Evolutionary conservation across 1,140 invertebrate species (phyloP), one percentile per base, ranked within the genome.

Genomic region (Nephotettix cincticeps): DNA sequence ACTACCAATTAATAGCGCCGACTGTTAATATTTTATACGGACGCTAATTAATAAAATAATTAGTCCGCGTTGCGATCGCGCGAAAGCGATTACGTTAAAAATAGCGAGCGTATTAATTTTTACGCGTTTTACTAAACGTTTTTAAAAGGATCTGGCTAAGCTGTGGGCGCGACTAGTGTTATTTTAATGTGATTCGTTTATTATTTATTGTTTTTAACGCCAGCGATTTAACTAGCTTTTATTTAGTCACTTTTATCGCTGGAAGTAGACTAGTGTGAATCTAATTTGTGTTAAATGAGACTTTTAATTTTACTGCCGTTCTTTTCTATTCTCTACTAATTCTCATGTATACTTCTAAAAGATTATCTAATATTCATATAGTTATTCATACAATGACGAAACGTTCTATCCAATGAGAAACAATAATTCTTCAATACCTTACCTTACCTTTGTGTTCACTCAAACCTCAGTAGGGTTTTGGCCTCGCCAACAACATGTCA

Each of bases 11-110:
- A 61, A 61, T 61, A 61, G 56, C 25, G 56, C 25, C 9, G n/a
- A 9, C n/a, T 25, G 56, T 25, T 2, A 61, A 61, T 61, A 61
- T 61, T 61, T 61, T 61, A 61, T 61, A 27, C 56, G 9, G 14
- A 2, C 56, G 21, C 56, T 61, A 61, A 61, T 61, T 61, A 61
- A 61, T 61, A 61, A 61, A 61, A 61, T 61, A 61, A 61, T 61
- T 61, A 2, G 25, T 13, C 25, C 27, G 6, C 13, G 28, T 61
- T 61, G 23, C 56, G 19, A 11, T 54, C 6, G 23, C 23, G 6
- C 47, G 4, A 27, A 61, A 61, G 14, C 23, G 56, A 61, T 61
- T 61, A 13, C 47, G 56, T 61, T 61, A 27, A 61, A 61, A 61
- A 61, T 61, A 6, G 21, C 56, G 4, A 27, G 27, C 28, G 6